A percentile compares a stretch with the other conserved stretches of the same genome.
These are phyloP conservation scores for Scaptomyza montana DNA, from an alignment of 1,140 invertebrate species.

Conservation along the genomic window DNA sequence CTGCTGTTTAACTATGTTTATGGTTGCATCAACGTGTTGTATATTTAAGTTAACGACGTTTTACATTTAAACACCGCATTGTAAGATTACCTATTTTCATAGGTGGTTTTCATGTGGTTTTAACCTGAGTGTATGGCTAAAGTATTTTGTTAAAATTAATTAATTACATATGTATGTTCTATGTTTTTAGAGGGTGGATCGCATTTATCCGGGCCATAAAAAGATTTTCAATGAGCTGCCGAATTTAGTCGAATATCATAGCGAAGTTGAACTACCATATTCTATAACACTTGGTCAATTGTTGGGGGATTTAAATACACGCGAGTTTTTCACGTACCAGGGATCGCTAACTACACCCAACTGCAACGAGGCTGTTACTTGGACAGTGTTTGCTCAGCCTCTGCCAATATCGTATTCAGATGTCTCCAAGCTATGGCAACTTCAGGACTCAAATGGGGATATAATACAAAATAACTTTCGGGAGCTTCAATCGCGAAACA, in stretches of 20 bases:
- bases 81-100: too few species aligned
- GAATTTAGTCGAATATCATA: slow-evolving; percentile 87
- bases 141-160: too few species aligned
- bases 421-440: slow-evolving; percentile 84
- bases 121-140: too few species aligned
- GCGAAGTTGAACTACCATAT: slow-evolving; percentile 14
- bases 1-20: too few species aligned
- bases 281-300: slow-evolving; percentile 85
- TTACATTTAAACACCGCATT: too few species aligned
- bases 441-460: slow-evolving; percentile 44
- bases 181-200: slow-evolving; percentile 1
- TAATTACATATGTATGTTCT: too few species aligned
- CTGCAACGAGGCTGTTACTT: slow-evolving; percentile 91
- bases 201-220: slow-evolving; percentile 47
- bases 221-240: slow-evolving; percentile 43
- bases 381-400: slow-evolving; percentile 94
- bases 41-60: too few species aligned
- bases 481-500: slow-evolving; percentile 83
- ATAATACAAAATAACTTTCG: slow-evolving; percentile 56
- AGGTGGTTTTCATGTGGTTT: too few species aligned
- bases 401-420: slow-evolving; percentile 90
- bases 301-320: slow-evolving; percentile 85
- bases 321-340: slow-evolving; percentile 91
- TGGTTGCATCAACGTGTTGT: too few species aligned
- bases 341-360: slow-evolving; percentile 91